Evolutionary conservation across 2,888 invertebrate species (phyloP).

Genomic region (Leptinotarsa juncta): DNA sequence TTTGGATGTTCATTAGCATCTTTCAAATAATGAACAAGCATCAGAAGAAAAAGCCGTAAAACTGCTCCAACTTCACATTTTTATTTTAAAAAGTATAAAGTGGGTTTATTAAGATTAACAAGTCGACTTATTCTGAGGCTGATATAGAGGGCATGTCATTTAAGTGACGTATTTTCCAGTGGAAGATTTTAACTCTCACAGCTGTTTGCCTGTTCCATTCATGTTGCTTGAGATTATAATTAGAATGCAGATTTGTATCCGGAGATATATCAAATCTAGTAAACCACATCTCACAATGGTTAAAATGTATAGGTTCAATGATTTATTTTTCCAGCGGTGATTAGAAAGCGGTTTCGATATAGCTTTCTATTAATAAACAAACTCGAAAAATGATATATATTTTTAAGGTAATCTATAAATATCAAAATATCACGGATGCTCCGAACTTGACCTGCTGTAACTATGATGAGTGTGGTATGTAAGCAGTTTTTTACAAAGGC

Average conservation of each 20-base stretch:
- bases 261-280: slow-evolving; percentile 36
- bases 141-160: slow-evolving; percentile 41
- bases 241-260: slow-evolving; percentile 47
- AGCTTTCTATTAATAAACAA: slow-evolving; percentile 25
- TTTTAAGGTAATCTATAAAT: slow-evolving; percentile 29
- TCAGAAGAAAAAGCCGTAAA: slow-evolving; percentile 34
- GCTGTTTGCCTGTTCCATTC: slow-evolving; percentile 54
- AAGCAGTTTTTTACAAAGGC: not conserved
- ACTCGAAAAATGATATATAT: slow-evolving; percentile 28
- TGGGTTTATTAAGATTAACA: slow-evolving; percentile 46
- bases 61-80: slow-evolving; percentile 29
- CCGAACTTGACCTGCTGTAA: slow-evolving; percentile 35
- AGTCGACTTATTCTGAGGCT: slow-evolving; percentile 43
- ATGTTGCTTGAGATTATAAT: slow-evolving; percentile 52
- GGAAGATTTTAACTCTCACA: slow-evolving; percentile 53
- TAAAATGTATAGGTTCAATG: slow-evolving; percentile 25
- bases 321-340: slow-evolving; percentile 30
- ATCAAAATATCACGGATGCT: slow-evolving; percentile 20
- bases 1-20: slow-evolving; percentile 28
- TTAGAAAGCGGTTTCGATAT: slow-evolving; percentile 19
- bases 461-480: not conserved
- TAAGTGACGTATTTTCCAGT: slow-evolving; percentile 49
- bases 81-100: slow-evolving; percentile 43
- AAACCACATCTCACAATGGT: slow-evolving; percentile 35
- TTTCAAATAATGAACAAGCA: slow-evolving; percentile 15